Evolutionary conservation across 92 coral and sea anemone genomes (phyloP).

Genomic region (Bergia puertoricense): DNA sequence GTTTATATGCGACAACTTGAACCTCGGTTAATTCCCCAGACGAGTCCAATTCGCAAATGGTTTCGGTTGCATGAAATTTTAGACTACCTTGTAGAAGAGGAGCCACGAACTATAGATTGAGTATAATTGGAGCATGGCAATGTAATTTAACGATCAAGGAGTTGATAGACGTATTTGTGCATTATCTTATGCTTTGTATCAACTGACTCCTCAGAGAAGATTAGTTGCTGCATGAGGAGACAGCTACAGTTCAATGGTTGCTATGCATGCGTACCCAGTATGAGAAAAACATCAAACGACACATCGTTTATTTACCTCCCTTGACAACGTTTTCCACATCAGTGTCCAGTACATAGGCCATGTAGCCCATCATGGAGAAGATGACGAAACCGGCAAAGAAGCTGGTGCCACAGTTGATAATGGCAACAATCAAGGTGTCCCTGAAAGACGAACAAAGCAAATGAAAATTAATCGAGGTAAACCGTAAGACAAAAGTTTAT

Average conservation of each 20-base stretch:
- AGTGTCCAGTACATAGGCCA: constrained; percentile 32
- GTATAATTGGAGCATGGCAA: too few relatives aligned
- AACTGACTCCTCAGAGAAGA: too few relatives aligned
- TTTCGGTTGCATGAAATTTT: not conserved
- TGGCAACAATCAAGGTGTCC: constrained; percentile 40
- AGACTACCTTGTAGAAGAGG: not conserved
- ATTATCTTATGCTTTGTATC: too few relatives aligned
- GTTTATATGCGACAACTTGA: too few relatives aligned
- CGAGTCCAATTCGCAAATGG: not conserved
- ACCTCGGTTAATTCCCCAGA: too few relatives aligned
- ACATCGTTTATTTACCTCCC: constrained; percentile 23
- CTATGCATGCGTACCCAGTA: not conserved
- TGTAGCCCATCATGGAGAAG: constrained; percentile 46
- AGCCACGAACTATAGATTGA: not conserved
- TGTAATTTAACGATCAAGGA: too few relatives aligned
- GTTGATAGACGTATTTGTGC: too few relatives aligned
- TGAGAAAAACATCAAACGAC: not conserved
- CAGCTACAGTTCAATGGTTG: not conserved
- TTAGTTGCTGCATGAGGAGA: too few relatives aligned
- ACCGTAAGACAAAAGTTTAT: not conserved
- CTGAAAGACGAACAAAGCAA: not conserved
- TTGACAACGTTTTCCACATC: constrained; percentile 43
- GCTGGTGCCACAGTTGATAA: constrained; percentile 39
- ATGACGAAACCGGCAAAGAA: constrained; percentile 41
- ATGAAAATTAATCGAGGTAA: too few relatives aligned